Evolutionary conservation across 1,140 invertebrate genomes (phyloP).

Genomic region (Augochlora pura): DNA sequence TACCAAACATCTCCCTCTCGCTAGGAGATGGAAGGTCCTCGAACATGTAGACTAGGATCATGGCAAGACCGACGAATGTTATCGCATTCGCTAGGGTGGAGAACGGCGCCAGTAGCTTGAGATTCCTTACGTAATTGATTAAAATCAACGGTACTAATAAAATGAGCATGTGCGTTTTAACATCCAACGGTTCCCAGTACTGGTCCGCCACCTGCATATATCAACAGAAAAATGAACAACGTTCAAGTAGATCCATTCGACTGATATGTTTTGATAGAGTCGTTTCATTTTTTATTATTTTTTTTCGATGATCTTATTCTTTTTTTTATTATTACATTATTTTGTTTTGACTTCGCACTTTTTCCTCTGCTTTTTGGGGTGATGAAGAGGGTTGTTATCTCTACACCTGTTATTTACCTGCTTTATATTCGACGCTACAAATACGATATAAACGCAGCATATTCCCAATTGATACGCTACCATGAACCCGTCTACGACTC

Average conservation of each 20-base stretch:
- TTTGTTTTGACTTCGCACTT: not conserved
- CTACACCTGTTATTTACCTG: conserved; percentile 77
- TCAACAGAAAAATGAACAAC: conserved; percentile 28
- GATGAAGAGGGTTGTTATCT: not conserved
- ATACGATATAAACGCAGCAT: conserved; percentile 94
- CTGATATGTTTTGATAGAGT: not conserved
- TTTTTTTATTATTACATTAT: not conserved
- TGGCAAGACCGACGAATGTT: conserved; percentile 85
- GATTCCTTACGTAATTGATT: conserved; percentile 87
- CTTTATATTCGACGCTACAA: conserved; percentile 89
- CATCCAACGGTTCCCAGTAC: conserved; percentile 71
- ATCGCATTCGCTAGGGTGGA: conserved; percentile 89
- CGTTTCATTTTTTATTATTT: not conserved
- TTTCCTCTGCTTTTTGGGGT: not conserved
- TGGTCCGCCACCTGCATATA: conserved; percentile 76
- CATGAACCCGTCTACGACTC: conserved; percentile 86
- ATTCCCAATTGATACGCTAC: conserved; percentile 93
- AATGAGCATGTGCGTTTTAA: conserved; percentile 82
- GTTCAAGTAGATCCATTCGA: not conserved
- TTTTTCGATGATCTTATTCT: not conserved
- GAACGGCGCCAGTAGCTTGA: conserved; percentile 90
- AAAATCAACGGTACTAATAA: conserved; percentile 85
- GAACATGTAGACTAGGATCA: conserved; percentile 87
- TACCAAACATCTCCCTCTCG: conserved; percentile 82
- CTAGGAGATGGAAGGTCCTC: conserved; percentile 82